Conservation (phyloP, 2,888 invertebrate genomes). For the Notodonta ziczac region DNA sequence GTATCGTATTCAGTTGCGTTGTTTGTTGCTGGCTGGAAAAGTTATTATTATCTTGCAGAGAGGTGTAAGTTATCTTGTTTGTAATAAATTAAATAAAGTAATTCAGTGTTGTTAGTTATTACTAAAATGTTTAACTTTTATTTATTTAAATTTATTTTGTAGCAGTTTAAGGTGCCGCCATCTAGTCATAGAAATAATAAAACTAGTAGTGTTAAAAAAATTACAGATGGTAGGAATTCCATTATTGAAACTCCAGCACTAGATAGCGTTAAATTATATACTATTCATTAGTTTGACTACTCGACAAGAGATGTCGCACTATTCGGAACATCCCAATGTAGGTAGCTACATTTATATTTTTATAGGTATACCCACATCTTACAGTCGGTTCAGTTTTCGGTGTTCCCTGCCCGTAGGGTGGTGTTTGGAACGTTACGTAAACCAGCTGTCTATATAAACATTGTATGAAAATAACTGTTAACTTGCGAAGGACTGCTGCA, state of each 20-base stretch:
- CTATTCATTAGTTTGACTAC: conserved; percentile 47
- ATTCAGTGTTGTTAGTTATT: too few relatives aligned
- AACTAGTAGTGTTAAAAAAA: not conserved
- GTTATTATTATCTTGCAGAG: too few relatives aligned
- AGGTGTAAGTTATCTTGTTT: too few relatives aligned
- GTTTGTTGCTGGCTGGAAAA: too few relatives aligned
- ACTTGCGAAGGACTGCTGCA: conserved; percentile 12
- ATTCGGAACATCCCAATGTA: conserved; percentile 9
- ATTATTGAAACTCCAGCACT: not conserved
- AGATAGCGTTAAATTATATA: conserved; percentile 11
- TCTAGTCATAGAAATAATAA: not conserved
- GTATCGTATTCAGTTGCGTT: too few relatives aligned
- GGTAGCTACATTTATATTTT: conserved; percentile 12
- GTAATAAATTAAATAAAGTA: too few relatives aligned
- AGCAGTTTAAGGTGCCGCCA: conserved; percentile 20
- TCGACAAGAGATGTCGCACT: conserved; percentile 49
- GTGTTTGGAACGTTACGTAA: conserved; percentile 76
- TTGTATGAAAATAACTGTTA: conserved; percentile 29
- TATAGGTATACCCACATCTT: conserved; percentile 50
- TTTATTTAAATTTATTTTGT: too few relatives aligned
- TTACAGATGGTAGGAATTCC: not conserved
- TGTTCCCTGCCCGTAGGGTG: conserved; percentile 72
- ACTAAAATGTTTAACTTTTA: too few relatives aligned
- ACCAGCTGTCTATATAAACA: conserved; percentile 69
- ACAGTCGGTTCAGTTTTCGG: conserved; percentile 76